These are phyloP conservation scores for Emmelina monodactyla DNA, from an alignment of 2,888 invertebrate genomes.

Conservation along the genomic window DNA sequence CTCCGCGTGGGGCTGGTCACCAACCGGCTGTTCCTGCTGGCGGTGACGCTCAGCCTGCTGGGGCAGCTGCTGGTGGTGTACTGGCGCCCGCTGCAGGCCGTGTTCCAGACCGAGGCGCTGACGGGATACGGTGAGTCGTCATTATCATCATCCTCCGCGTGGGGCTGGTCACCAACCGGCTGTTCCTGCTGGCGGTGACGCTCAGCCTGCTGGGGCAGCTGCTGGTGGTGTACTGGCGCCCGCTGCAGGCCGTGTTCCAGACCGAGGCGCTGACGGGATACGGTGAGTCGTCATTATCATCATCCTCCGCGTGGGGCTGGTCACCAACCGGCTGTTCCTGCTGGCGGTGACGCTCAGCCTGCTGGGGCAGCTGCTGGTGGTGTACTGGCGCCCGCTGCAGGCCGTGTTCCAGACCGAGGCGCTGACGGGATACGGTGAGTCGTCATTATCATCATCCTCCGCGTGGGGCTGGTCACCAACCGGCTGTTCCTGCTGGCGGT, in stretches of 20 bases:
- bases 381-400: constrained; percentile 96
- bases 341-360: constrained; percentile 92
- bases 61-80: constrained; percentile 97
- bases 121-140: no score
- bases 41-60: constrained; percentile 91
- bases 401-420: constrained; percentile 97
- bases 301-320: constrained; percentile 74
- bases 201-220: constrained; percentile 95
- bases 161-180: constrained; percentile 59
- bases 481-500: constrained; percentile 93
- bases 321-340: constrained; percentile 76
- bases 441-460: no score
- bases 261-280: constrained; percentile 90
- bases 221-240: constrained; percentile 95
- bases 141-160: no score
- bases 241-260: constrained; percentile 94
- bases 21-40: constrained; percentile 83
- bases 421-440: no score
- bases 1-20: constrained; percentile 70
- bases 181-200: constrained; percentile 93
- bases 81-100: constrained; percentile 92
- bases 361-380: constrained; percentile 94
- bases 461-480: constrained; percentile 64
- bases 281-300: no score
- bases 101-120: constrained; percentile 97